Conservation (phyloP, 2,888 invertebrate species). For the Oligia fasciuncula region DNA sequence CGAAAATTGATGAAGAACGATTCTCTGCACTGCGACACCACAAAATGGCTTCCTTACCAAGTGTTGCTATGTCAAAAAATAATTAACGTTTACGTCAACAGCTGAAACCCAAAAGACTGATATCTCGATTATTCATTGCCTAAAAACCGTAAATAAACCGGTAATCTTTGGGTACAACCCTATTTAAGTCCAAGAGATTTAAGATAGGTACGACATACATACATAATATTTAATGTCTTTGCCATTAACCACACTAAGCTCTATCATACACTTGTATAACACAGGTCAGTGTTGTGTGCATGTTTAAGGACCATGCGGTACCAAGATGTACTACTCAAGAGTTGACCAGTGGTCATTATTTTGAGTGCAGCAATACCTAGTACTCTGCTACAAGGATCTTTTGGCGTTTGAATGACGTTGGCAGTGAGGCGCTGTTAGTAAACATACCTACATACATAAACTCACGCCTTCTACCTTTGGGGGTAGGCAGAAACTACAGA, state of each 20-base stretch:
- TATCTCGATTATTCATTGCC: no score
- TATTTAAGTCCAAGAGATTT: neutral
- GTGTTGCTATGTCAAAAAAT: conserved; percentile 71
- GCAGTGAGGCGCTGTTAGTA: neutral
- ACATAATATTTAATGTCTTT: no score
- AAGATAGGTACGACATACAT: no score
- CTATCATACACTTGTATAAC: no score
- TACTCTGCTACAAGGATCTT: neutral
- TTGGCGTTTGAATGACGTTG: neutral
- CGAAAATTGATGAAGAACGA: conserved; percentile 83
- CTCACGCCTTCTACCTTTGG: neutral
- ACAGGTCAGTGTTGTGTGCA: neutral
- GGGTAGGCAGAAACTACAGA: no score
- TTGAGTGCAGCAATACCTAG: neutral
- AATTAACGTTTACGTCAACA: neutral
- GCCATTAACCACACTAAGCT: no score
- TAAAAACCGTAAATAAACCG: neutral
- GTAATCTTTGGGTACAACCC: neutral
- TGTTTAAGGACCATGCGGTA: neutral
- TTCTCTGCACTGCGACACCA: conserved; percentile 86
- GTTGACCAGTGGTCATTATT: neutral
- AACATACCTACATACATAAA: neutral
- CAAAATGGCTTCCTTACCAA: conserved; percentile 89
- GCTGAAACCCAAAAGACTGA: neutral
- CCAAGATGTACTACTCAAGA: no score